Evolutionary conservation across 2,797 vertebrate genomes (phyloP).

Genomic region (Chelonia mydas): DNA sequence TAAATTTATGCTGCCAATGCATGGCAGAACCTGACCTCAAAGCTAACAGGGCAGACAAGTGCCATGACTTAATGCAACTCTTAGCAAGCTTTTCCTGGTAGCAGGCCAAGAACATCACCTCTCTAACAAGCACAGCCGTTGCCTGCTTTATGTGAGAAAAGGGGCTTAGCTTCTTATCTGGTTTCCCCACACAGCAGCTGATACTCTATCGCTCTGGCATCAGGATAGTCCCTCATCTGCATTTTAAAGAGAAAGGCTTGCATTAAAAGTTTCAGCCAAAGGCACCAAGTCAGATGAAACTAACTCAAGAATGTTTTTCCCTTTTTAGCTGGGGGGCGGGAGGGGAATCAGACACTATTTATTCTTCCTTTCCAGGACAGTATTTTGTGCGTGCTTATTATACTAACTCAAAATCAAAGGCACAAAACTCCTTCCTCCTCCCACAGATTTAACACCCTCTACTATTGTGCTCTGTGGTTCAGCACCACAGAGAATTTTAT

Average conservation of each 20-base stretch:
- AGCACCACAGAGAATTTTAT: not conserved
- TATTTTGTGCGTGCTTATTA: not conserved
- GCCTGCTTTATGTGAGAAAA: not conserved
- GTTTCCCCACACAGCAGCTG: not conserved
- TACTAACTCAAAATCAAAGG: not conserved
- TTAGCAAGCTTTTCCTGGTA: not conserved
- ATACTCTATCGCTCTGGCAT: rapidly evolving
- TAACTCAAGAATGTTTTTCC: not conserved
- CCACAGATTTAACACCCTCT: not conserved
- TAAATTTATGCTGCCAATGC: rapidly evolving
- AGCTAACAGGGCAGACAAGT: not conserved
- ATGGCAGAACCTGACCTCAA: not conserved
- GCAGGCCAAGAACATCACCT: not conserved
- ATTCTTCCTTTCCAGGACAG: not conserved
- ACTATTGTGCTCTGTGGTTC: not conserved
- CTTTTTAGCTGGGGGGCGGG: not conserved
- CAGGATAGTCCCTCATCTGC: not conserved
- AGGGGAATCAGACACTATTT: not conserved
- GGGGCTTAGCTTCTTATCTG: not conserved
- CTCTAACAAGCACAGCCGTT: not conserved
- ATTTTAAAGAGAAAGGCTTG: not conserved
- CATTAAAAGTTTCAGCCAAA: not conserved
- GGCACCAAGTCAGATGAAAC: not conserved
- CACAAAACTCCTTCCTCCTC: not conserved
- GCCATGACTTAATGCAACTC: rapidly evolving